Evolutionary conservation across 2,888 invertebrate species (phyloP).

Genomic region (Nudaria mundana): DNA sequence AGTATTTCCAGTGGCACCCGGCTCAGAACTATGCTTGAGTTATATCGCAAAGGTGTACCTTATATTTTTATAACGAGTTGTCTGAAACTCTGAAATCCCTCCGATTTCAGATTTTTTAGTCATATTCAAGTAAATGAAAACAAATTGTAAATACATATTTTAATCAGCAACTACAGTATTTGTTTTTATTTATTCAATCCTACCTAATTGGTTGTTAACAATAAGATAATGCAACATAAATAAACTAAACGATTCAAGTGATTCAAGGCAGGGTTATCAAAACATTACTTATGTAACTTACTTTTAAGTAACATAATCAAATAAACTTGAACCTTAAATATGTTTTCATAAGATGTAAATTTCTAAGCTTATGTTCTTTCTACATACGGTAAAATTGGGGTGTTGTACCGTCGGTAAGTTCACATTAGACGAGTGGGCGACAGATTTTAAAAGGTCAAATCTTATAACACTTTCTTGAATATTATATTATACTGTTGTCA

Average conservation of each 20-base stretch:
- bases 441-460: constrained; percentile 51
- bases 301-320: constrained; percentile 17
- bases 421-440: constrained; percentile 48
- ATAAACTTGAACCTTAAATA: constrained; percentile 8
- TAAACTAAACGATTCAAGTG: no score
- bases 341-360: constrained; percentile 1
- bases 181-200: no score
- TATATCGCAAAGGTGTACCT: no score
- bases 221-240: constrained; percentile 18
- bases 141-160: no score
- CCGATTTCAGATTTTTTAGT: no score
- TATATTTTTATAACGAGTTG: no score
- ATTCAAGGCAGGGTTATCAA: constrained; percentile 20
- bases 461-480: constrained; percentile 55
- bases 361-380: constrained; percentile 12
- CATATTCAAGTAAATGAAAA: no score
- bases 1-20: no score
- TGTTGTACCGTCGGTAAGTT: constrained; percentile 25
- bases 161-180: no score
- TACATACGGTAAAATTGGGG: constrained; percentile 34
- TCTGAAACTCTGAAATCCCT: no score
- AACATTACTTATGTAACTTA: constrained; percentile 26
- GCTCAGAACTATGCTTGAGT: no score
- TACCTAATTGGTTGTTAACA: constrained; percentile 22
- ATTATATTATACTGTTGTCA: constrained; percentile 24